Evolutionary conservation across 2,797 vertebrate species (phyloP).

Genomic region (Gadopsis marmoratus): DNA sequence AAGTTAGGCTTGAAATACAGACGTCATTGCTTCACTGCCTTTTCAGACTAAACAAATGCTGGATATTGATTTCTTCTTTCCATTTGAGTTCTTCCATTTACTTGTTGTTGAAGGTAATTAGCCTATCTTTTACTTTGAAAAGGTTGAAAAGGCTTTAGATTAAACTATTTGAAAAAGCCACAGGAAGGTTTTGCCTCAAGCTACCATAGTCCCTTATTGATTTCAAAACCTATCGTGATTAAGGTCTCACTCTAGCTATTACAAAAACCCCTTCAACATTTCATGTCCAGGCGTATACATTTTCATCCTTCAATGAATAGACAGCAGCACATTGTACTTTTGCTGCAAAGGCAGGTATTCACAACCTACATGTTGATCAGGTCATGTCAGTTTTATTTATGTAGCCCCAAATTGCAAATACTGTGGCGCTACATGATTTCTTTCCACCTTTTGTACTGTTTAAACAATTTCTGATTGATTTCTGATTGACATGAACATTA

Average conservation of each 20-base stretch:
- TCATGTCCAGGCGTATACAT: neutral
- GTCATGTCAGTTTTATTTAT: neutral
- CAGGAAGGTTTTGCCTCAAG: neutral
- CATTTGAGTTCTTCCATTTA: constrained; percentile 19
- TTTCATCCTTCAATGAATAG: neutral
- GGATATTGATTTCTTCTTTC: constrained; percentile 36
- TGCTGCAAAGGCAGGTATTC: neutral
- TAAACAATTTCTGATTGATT: too few species aligned
- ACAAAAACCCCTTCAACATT: neutral
- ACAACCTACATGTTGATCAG: neutral
- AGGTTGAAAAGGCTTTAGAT: constrained; percentile 32
- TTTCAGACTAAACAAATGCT: constrained; percentile 25
- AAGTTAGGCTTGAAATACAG: constrained; percentile 16
- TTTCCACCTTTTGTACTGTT: too few species aligned
- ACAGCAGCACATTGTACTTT: neutral
- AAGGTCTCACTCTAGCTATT: neutral
- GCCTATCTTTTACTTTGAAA: constrained; percentile 9
- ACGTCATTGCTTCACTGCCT: neutral
- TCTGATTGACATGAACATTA: too few species aligned
- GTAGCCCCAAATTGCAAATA: neutral
- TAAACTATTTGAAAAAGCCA: constrained; percentile 12
- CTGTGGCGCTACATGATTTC: too few species aligned
- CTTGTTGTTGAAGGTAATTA: constrained; percentile 10
- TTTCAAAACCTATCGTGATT: constrained; percentile 1
- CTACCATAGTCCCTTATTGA: neutral